These are phyloP conservation scores for Phaethon lepturus DNA, from an alignment of 2,113 vertebrate species.

Conservation along the genomic window DNA sequence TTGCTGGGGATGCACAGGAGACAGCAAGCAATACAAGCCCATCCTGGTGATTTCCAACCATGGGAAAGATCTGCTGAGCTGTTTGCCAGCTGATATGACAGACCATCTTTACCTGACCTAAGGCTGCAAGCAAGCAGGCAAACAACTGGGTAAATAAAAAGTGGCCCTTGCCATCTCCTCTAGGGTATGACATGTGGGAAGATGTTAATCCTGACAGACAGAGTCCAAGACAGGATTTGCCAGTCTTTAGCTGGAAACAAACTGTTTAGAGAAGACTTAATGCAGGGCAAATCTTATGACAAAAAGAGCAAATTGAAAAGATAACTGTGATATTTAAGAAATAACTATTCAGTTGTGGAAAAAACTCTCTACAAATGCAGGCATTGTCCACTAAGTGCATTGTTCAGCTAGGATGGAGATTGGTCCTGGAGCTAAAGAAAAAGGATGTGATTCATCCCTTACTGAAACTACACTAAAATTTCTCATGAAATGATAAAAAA, in stretches of 20 bases:
- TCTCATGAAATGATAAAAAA: not conserved
- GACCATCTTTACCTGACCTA: not conserved
- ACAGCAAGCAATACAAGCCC: not conserved
- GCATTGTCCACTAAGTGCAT: not conserved
- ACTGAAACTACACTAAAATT: not conserved
- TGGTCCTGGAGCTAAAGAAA: not conserved
- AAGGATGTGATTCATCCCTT: not conserved
- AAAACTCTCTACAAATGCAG: not conserved
- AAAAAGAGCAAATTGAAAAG: not conserved
- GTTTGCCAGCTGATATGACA: not conserved
- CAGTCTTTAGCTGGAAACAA: not conserved
- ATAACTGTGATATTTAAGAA: not conserved
- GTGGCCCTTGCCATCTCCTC: not conserved
- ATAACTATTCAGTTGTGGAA: not conserved
- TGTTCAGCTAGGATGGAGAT: not conserved
- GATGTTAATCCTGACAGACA: not conserved
- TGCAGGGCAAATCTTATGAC: not conserved
- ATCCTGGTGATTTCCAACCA: not conserved
- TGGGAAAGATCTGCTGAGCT: not conserved
- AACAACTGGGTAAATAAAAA: not conserved
- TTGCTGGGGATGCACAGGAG: not conserved
- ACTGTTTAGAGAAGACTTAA: not conserved
- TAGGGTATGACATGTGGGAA: not conserved
- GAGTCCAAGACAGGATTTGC: not conserved
- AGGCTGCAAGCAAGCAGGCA: not conserved